Evolutionary conservation across 1,140 invertebrate species (phyloP).

Genomic region (Oscheius sp.): DNA sequence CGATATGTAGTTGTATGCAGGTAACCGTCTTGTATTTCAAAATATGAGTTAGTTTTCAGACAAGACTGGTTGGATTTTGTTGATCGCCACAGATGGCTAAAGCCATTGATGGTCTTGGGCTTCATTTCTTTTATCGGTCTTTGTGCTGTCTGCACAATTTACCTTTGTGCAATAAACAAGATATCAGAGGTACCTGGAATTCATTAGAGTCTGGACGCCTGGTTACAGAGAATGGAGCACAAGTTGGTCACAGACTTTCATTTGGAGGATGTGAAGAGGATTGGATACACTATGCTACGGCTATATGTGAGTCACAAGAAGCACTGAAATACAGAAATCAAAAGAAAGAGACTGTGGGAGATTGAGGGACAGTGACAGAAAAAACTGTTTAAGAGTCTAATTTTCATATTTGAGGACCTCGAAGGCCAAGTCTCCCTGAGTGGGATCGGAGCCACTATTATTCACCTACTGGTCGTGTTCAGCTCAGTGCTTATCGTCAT

Average conservation of each 20-base stretch:
- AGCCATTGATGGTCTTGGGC: neutral
- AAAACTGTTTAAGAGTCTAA: too few relatives aligned
- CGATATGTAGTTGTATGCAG: neutral
- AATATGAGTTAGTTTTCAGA: neutral
- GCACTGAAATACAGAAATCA: neutral
- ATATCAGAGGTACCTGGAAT: too few relatives aligned
- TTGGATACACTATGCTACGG: neutral
- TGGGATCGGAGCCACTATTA: neutral
- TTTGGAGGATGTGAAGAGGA: neutral
- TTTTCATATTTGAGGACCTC: neutral
- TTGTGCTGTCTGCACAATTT: neutral
- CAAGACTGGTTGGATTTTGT: neutral
- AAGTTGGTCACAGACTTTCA: neutral
- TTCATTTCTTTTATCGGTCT: neutral
- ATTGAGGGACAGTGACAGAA: too few relatives aligned
- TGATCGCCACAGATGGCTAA: neutral
- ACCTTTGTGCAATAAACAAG: neutral
- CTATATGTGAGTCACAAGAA: neutral
- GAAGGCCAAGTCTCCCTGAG: neutral
- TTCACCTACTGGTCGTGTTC: neutral
- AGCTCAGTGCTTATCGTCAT: neutral
- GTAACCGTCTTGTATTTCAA: neutral
- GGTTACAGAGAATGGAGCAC: neutral
- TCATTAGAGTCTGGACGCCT: too few relatives aligned
- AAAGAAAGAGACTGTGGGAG: neutral